Conservation (phyloP, 2,888 invertebrate genomes). For the Drosophila mulleri region DNA sequence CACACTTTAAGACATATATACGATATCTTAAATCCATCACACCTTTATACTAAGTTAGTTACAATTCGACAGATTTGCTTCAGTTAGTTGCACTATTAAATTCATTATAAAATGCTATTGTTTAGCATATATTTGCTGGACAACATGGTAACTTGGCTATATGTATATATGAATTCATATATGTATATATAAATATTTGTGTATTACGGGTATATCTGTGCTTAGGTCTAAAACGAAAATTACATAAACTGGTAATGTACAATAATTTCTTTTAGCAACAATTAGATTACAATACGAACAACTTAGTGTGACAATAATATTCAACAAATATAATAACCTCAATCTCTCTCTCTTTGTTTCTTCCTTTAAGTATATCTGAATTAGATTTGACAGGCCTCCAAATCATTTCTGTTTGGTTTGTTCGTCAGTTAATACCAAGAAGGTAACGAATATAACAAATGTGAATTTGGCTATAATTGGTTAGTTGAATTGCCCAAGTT, state of each 20-base stretch:
- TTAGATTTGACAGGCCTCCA: constrained; percentile 36
- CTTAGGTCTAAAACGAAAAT: constrained; percentile 53
- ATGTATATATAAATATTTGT: constrained; percentile 17
- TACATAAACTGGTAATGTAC: constrained; percentile 58
- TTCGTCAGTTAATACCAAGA: constrained; percentile 53
- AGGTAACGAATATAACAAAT: constrained; percentile 64
- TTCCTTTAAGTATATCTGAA: constrained; percentile 46
- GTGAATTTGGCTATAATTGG: constrained; percentile 73
- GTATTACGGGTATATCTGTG: constrained; percentile 20
- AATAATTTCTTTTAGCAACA: constrained; percentile 50
- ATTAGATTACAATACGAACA: constrained; percentile 59
- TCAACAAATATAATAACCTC: constrained; percentile 39
- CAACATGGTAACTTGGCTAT: constrained; percentile 50
- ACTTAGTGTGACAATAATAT: constrained; percentile 56
- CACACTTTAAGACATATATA: constrained; percentile 20
- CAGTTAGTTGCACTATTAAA: constrained; percentile 42
- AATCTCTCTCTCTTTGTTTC: neutral
- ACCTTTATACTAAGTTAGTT: constrained; percentile 16
- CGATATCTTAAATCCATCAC: constrained; percentile 20
- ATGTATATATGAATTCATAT: constrained; percentile 3
- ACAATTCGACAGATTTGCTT: constrained; percentile 10
- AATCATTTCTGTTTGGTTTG: constrained; percentile 27
- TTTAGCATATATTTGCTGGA: constrained; percentile 30
- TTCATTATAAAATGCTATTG: constrained; percentile 34
- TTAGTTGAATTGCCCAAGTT: constrained; percentile 42